Evolutionary conservation across 1,140 invertebrate genomes (phyloP).

Genomic region (Drosophila nannoptera): DNA sequence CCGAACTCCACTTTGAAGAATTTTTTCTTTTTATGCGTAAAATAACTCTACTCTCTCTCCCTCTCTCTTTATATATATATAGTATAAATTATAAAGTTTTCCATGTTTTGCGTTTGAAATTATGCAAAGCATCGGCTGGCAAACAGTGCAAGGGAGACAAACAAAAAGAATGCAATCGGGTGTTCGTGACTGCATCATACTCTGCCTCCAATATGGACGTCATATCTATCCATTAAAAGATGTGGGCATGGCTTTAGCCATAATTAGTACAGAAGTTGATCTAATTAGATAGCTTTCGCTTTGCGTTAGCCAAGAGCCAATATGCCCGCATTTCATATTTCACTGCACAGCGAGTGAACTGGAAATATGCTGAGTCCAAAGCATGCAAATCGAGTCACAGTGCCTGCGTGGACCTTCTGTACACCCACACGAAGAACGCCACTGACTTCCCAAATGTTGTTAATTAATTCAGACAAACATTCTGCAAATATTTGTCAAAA

Average conservation of each 20-base stretch:
- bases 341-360: slow-evolving; percentile 18
- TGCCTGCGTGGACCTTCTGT: neutral
- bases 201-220: neutral
- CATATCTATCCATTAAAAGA: neutral
- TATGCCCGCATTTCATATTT: neutral
- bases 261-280: no score
- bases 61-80: slow-evolving; percentile 1
- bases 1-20: no score
- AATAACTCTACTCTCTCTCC: neutral
- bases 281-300: no score
- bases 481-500: slow-evolving; percentile 69
- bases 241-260: no score
- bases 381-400: slow-evolving; percentile 28
- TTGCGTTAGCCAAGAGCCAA: neutral
- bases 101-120: slow-evolving; percentile 42
- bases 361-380: slow-evolving; percentile 60
- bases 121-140: slow-evolving; percentile 59
- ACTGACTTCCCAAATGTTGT: slow-evolving; percentile 49
- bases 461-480: slow-evolving; percentile 77
- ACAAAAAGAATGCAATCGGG: neutral
- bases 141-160: slow-evolving; percentile 39
- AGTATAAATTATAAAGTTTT: slow-evolving; percentile 19
- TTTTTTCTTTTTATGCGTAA: neutral
- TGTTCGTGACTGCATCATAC: neutral
- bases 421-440: neutral